Evolutionary conservation across 2,113 vertebrate genomes (phyloP).

Genomic region (Collichthys lucidus): DNA sequence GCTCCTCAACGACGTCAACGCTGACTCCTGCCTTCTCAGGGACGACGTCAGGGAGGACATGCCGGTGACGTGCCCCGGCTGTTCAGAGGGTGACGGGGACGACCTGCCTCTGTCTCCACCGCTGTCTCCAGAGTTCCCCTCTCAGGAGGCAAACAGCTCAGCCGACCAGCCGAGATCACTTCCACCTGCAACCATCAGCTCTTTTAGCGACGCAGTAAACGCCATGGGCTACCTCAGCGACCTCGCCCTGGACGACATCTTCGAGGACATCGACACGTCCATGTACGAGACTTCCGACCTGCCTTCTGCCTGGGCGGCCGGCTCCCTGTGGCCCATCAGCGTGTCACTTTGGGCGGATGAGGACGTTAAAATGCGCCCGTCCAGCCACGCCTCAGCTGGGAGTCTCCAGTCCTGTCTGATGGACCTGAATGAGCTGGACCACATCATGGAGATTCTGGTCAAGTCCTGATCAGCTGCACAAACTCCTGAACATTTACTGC

Average conservation of each 20-base stretch:
- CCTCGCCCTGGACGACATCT: slow-evolving; percentile 89
- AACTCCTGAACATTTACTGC: slow-evolving; percentile 7
- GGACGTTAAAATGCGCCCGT: slow-evolving; percentile 80
- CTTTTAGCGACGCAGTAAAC: slow-evolving; percentile 86
- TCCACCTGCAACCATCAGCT: slow-evolving; percentile 71
- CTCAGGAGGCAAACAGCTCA: slow-evolving; percentile 55
- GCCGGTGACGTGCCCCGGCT: slow-evolving; percentile 77
- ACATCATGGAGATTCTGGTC: slow-evolving; percentile 92
- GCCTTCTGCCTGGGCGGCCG: slow-evolving; percentile 77
- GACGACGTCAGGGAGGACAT: slow-evolving; percentile 80
- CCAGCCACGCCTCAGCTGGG: slow-evolving; percentile 80
- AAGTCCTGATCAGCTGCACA: slow-evolving; percentile 77
- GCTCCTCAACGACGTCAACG: slow-evolving; percentile 51
- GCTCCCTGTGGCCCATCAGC: slow-evolving; percentile 72
- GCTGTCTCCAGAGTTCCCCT: slow-evolving; percentile 3
- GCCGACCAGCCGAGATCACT: slow-evolving; percentile 55
- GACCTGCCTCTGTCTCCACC: slow-evolving; percentile 13
- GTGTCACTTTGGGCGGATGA: slow-evolving; percentile 80
- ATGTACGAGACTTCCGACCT: slow-evolving; percentile 91
- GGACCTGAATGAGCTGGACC: slow-evolving; percentile 90
- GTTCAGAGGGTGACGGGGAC: slow-evolving; percentile 74
- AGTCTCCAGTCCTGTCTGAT: slow-evolving; percentile 85
- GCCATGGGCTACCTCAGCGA: slow-evolving; percentile 89
- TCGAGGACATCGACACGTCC: slow-evolving; percentile 91
- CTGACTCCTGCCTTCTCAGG: slow-evolving; percentile 62